Conservation (phyloP, 2,888 invertebrate species). For the Pterostichus madidus region DNA sequence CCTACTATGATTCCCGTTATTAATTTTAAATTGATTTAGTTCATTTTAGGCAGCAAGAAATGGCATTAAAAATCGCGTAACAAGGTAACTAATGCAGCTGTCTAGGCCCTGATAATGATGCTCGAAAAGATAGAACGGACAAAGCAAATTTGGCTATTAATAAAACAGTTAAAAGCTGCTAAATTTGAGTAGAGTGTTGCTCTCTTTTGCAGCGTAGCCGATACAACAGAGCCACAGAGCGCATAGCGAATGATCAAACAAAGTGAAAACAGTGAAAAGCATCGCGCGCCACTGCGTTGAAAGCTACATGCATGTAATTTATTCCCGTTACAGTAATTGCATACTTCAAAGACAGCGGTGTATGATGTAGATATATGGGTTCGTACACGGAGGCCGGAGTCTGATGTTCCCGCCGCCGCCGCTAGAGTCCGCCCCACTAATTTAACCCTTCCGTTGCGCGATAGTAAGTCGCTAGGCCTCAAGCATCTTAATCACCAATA, state of each 20-base stretch:
- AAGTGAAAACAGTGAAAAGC: slow-evolving; percentile 13
- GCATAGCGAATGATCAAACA: slow-evolving; percentile 16
- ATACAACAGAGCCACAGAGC: slow-evolving; percentile 1
- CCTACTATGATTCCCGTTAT: too few species aligned
- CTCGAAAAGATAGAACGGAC: too few species aligned
- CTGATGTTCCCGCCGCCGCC: too few species aligned
- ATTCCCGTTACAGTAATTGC: slow-evolving; percentile 68
- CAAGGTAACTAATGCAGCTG: too few species aligned
- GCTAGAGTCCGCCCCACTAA: slow-evolving; percentile 33
- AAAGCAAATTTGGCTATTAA: not conserved
- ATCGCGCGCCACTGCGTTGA: slow-evolving; percentile 24
- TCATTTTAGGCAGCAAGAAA: too few species aligned
- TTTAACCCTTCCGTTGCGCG: slow-evolving; percentile 52
- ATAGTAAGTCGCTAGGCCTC: slow-evolving; percentile 40
- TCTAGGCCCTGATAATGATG: too few species aligned
- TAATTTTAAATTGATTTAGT: too few species aligned
- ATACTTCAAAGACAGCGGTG: slow-evolving; percentile 68
- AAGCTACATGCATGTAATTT: slow-evolving; percentile 60
- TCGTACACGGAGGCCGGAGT: not conserved
- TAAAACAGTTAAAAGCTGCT: not conserved
- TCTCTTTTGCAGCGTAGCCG: not conserved
- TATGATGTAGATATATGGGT: slow-evolving; percentile 66
- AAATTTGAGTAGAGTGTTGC: not conserved
- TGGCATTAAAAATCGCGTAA: too few species aligned
- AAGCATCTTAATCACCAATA: slow-evolving; percentile 61